These are phyloP conservation scores for Casuarius casuarius DNA, from an alignment of 2,113 vertebrate species.

Conservation along the genomic window DNA sequence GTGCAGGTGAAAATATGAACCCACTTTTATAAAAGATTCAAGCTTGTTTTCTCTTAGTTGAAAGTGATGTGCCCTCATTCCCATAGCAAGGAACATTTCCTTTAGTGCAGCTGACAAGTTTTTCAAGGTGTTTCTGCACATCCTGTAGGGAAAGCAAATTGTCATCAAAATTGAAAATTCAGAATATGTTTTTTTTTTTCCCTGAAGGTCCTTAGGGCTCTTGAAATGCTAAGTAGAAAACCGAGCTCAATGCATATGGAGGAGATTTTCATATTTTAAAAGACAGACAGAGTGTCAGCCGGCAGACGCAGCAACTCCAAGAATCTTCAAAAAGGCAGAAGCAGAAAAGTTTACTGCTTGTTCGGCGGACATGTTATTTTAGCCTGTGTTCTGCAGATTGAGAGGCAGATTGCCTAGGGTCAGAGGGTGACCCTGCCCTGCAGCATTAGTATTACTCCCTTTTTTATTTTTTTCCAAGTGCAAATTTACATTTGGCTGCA, in stretches of 20 bases:
- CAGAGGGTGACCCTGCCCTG: constrained; percentile 67
- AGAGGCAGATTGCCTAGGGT: constrained; percentile 65
- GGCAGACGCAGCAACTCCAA: constrained; percentile 30
- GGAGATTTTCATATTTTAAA: constrained; percentile 70
- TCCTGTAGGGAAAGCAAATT: constrained; percentile 68
- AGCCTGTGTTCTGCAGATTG: constrained; percentile 13
- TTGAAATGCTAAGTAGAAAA: constrained; percentile 78
- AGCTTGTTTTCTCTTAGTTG: constrained; percentile 30
- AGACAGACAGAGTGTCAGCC: constrained; percentile 67
- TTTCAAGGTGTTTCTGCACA: constrained; percentile 66
- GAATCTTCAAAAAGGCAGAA: constrained; percentile 70
- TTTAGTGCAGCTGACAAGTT: constrained; percentile 40
- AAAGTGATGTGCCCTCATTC: constrained; percentile 49
- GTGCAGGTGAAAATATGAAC: not conserved
- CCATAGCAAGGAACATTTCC: constrained; percentile 21
- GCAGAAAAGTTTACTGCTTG: constrained; percentile 62
- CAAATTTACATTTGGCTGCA: constrained; percentile 69
- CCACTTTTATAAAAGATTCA: not conserved
- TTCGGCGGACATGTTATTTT: constrained; percentile 33
- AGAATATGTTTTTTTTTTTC: constrained; percentile 49
- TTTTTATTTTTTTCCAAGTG: not conserved
- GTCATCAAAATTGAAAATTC: constrained; percentile 74
- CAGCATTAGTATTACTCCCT: not conserved
- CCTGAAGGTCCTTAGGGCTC: constrained; percentile 71
- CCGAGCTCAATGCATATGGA: constrained; percentile 59